Base-by-base conservation (phyloP, 2,888 invertebrate species). In the Lucinisca nassula region DNA sequence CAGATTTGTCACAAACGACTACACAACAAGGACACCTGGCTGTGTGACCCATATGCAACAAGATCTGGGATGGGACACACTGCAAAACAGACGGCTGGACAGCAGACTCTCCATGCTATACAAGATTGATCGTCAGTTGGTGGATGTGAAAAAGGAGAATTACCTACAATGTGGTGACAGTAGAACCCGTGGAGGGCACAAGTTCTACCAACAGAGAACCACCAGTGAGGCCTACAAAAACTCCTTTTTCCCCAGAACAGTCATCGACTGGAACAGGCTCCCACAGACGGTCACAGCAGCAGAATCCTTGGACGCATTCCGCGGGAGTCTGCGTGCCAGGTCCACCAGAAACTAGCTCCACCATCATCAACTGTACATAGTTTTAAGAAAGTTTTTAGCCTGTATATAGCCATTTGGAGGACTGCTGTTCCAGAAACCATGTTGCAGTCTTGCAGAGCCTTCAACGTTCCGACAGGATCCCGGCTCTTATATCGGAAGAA, bases 111-210 rank as follows among this genome's bases (percentile, higher is more conserved):
- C 14, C 61, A 61, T 61, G 30, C 6, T 61, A 21, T 61, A 61
- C 30, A 61, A 30, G 61, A 61, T 61, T 21, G 30, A 61, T 30
- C 61, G 27, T 30, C 61, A 30, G 1, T 6, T 61, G 6, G 61
- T 61, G 61, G 61, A 61, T 27, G 61, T 61, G 30, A 27, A 61
- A 17, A 61, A 61, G 61, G 61, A 61, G 30, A 61, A 27, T 27
- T 61, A 61, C 61, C 61, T 61, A 61, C 61, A 61, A 17, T 27
- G 61, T 61, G 61, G 61, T 8, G 61, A 27, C 61, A 61, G 61
- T 61, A 61, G 61, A 30, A 61, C 24, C 61, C 61, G 30, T 30
- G n/a, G n/a, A n/a, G n/a, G n/a, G n/a, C n/a, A n/a, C n/a, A n/a
- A n/a, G 10, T 40, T 40, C 40, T 40, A 40, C 51, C 10, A 21